phyloP scores from a whole-genome alignment of 1,140 invertebrate genomes.

The Spodoptera litura region DNA sequence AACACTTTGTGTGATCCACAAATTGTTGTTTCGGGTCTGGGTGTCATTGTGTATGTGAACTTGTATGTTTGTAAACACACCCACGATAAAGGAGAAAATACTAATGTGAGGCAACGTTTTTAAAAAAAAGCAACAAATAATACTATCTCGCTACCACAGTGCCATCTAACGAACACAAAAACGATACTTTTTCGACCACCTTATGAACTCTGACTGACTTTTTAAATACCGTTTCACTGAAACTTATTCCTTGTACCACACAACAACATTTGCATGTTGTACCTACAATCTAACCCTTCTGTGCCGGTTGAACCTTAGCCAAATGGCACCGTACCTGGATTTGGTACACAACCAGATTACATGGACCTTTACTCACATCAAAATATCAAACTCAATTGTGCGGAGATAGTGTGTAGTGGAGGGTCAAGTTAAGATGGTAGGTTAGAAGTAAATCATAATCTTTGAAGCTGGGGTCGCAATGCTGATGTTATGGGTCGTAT shows the following conservation, averaged over 20 bases:
- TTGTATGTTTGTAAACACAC: no score
- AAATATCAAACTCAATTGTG: neutral
- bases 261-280: constrained; percentile 49
- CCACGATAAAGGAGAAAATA: no score
- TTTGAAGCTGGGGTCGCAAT: constrained; percentile 41
- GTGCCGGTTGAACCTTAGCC: constrained; percentile 48
- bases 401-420: neutral
- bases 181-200: no score
- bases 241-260: constrained; percentile 13
- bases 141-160: no score
- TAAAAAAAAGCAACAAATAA: no score
- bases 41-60: no score
- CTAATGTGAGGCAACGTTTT: no score
- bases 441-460: constrained; percentile 50
- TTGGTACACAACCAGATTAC: constrained; percentile 40
- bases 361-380: constrained; percentile 15
- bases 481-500: constrained; percentile 48
- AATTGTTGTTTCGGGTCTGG: no score
- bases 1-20: no score
- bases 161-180: no score
- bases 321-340: constrained; percentile 53
- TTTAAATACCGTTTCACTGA: no score
- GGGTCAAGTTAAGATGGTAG: constrained; percentile 25
- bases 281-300: constrained; percentile 45
- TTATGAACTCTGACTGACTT: no score